phyloP scores from a whole-genome alignment of 2,888 invertebrate species.

The Torymus auratus region DNA sequence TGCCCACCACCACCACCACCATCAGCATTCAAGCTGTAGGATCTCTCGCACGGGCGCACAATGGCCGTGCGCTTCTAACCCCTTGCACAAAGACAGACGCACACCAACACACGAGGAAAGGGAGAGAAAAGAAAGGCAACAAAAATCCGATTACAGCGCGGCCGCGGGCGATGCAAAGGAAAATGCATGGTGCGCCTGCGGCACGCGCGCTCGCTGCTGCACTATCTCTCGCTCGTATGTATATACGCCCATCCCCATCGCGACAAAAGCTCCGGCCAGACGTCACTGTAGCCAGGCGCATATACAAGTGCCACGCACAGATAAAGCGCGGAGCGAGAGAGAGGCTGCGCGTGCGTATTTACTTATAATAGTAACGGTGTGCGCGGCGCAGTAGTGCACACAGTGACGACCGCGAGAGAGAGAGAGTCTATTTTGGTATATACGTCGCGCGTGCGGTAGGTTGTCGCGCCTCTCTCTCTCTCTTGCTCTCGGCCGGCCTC shows the following conservation, averaged over 20 bases:
- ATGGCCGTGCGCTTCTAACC: too few relatives aligned
- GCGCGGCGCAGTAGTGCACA: too few relatives aligned
- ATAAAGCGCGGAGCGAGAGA: background rate
- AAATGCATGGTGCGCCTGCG: background rate
- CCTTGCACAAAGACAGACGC: too few relatives aligned
- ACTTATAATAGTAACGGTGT: background rate
- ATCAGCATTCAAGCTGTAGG: too few relatives aligned
- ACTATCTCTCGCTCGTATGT: background rate
- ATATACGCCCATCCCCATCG: background rate
- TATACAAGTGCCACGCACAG: background rate
- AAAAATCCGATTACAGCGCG: constrained; percentile 18
- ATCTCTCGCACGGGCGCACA: too few relatives aligned
- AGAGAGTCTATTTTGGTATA: constrained; percentile 67
- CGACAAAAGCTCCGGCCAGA: constrained; percentile 38
- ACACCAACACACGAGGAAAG: too few relatives aligned
- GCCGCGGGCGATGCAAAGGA: background rate
- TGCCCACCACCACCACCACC: too few relatives aligned
- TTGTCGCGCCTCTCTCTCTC: constrained; percentile 60
- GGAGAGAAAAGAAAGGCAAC: background rate
- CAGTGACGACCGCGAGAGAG: background rate
- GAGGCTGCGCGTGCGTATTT: background rate
- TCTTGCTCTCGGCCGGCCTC: constrained; percentile 62
- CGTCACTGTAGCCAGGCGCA: constrained; percentile 12
- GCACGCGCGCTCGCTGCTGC: background rate
- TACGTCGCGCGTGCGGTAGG: constrained; percentile 70